phyloP scores from a whole-genome alignment of 2,113 vertebrate genomes.

The Pelvicachromis taeniatus region DNA sequence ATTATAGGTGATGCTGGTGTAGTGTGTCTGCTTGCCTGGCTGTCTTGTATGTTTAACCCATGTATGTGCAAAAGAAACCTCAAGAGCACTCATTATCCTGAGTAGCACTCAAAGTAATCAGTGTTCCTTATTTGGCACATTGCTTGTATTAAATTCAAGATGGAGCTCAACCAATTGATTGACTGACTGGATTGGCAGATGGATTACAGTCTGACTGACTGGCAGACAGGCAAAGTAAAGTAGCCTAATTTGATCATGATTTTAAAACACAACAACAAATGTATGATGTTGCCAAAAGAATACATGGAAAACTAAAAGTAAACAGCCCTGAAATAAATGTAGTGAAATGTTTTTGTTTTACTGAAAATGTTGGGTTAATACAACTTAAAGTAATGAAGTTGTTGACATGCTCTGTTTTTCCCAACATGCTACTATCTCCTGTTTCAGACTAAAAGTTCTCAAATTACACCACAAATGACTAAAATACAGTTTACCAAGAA shows the following conservation, averaged over 20 bases:
- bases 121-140: constrained; percentile 28
- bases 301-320: neutral
- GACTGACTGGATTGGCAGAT: constrained; percentile 54
- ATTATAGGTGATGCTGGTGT: neutral
- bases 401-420: neutral
- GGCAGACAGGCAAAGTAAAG: constrained; percentile 17
- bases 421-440: neutral
- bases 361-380: neutral
- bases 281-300: neutral
- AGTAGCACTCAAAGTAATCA: constrained; percentile 68
- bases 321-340: neutral
- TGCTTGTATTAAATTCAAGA: constrained; percentile 45
- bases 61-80: constrained; percentile 25
- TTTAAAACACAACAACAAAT: neutral
- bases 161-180: constrained; percentile 49
- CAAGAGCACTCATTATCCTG: constrained; percentile 55
- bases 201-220: constrained; percentile 43
- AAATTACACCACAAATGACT: neutral
- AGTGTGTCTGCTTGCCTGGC: neutral
- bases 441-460: neutral
- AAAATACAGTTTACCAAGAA: neutral
- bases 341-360: neutral
- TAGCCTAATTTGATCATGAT: neutral
- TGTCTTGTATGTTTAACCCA: neutral
- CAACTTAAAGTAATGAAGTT: neutral